phyloP scores from a whole-genome alignment of 2,888 invertebrate species.

The Therioaphis trifolii region DNA sequence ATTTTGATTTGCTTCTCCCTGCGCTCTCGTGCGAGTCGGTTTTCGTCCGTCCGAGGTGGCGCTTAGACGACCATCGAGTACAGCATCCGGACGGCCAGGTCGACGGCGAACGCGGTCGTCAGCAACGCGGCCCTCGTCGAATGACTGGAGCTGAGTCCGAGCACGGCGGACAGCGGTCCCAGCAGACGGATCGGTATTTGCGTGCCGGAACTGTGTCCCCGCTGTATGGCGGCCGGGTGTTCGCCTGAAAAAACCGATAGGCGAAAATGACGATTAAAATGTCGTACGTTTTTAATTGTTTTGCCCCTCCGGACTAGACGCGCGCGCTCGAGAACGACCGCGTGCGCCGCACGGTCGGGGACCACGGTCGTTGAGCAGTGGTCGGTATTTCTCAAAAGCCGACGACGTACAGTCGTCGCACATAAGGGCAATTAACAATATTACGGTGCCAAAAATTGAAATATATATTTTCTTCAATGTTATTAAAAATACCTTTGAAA shows the following conservation, averaged over 20 bases:
- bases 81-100: slow-evolving; percentile 38
- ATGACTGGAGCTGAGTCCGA: slow-evolving; percentile 70
- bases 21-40: not conserved
- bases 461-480: no score
- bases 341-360: no score
- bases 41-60: not conserved
- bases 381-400: no score
- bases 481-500: no score
- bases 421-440: no score
- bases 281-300: not conserved
- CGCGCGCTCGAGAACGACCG: no score
- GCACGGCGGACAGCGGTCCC: slow-evolving; percentile 71
- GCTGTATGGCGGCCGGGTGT: slow-evolving; percentile 72
- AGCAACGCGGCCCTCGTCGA: slow-evolving; percentile 69
- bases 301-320: no score
- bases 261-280: not conserved
- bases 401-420: no score
- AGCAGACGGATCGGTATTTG: slow-evolving; percentile 71
- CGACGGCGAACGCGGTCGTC: slow-evolving; percentile 66
- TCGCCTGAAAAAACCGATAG: slow-evolving; percentile 67
- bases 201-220: slow-evolving; percentile 72
- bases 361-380: no score
- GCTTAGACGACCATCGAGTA: slow-evolving; percentile 56
- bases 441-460: no score
- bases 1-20: no score